Conservation (phyloP, 2,888 invertebrate genomes). For the Standfussiana lucernea region DNA sequence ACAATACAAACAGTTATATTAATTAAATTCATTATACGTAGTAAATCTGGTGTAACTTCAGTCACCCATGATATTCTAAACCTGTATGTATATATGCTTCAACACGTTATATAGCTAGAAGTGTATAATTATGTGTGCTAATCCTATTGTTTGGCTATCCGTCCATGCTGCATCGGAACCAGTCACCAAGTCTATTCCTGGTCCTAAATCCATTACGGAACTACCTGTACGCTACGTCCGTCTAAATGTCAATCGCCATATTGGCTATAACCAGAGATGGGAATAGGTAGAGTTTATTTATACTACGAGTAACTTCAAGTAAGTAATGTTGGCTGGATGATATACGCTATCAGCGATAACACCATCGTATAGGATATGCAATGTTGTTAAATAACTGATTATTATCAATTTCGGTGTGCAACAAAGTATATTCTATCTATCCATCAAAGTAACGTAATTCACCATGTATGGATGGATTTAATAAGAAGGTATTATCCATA, state of each 20-base stretch:
- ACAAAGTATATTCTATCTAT: too few species aligned
- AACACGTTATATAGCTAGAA: neutral
- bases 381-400: neutral
- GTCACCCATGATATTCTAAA: neutral
- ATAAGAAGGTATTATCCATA: too few species aligned
- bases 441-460: too few species aligned
- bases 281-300: neutral
- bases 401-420: neutral
- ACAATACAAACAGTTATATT: neutral
- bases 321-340: neutral
- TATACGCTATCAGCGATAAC: neutral
- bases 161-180: neutral
- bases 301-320: neutral
- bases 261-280: neutral
- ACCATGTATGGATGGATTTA: too few species aligned
- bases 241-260: slow-evolving; percentile 21
- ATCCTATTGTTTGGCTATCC: neutral
- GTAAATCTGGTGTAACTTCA: neutral
- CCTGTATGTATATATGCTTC: neutral
- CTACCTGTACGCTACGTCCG: neutral
- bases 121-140: neutral
- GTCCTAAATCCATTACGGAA: slow-evolving; percentile 27
- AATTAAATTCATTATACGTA: neutral
- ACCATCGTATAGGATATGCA: neutral
- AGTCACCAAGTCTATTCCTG: slow-evolving; percentile 23